Base-by-base conservation (phyloP, 2,797 vertebrate genomes). In the Hydrolagus colliei region DNA sequence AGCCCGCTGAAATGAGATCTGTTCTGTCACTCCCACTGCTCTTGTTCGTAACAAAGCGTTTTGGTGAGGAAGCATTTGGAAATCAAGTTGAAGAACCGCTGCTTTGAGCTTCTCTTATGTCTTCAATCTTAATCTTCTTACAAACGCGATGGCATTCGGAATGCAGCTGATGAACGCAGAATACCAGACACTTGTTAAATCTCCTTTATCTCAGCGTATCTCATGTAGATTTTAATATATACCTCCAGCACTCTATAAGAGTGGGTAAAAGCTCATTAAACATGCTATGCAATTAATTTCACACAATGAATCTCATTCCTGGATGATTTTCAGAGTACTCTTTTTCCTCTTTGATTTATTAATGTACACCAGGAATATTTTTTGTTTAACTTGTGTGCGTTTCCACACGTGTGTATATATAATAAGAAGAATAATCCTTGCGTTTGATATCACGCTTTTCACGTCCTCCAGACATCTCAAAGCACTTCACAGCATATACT, bases 1-100 rank as follows among this genome's bases (percentile, higher is more conserved):
- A 84, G 71, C 52, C 35, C 41, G 79, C 18, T 84, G 35, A 71
- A 84, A 71, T 84, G 65, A 67, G 65, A 71, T 84, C 32, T 84
- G 65, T 52, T 52, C 14, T 84, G 79, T 27, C 32, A 84, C 18
- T 71, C 63, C 32, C 79, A 84, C 79, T 84, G 79, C 41, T 84
- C 32, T 68, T 18, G 65, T 20, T 84, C 68, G 68, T 41, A 76
- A 59, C 16, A 84, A 67, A 82, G 71, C 67, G 10, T 4, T 67
- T 11, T 18, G n/a, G 65, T 52, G 35, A 0, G 4, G 18, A 71
- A 84, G 18, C 65, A 84, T 84, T 84, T 84, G 62, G 65, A 84
- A 35, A 68, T 68, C 27, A 10, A 67, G 65, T 68, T 68, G 11
- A 68, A 62, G 62, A 65, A 35, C 65, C 10, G 20, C 71, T 52